These are phyloP conservation scores for Paratrypauchen microcephalus DNA, from an alignment of 2,797 vertebrate species.

Conservation along the genomic window DNA sequence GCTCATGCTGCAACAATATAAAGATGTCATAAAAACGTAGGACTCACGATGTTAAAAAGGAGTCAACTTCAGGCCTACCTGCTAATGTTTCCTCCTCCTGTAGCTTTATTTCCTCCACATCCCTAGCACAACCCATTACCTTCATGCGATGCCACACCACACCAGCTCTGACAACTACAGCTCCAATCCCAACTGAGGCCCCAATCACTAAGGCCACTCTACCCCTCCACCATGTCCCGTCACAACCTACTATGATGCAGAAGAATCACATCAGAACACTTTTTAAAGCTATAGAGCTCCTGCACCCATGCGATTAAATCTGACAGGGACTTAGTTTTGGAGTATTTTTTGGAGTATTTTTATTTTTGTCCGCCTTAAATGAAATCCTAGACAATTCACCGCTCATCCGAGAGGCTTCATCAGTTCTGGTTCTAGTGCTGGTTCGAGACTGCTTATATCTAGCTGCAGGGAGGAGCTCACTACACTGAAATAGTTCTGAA, in stretches of 20 bases:
- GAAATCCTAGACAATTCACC: no score
- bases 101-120: conserved; percentile 83
- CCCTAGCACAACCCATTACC: conserved; percentile 85
- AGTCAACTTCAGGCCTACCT: conserved; percentile 66
- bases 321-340: no score
- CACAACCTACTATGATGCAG: not conserved
- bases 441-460: no score
- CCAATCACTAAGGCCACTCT: conserved; percentile 86
- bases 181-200: conserved; percentile 85
- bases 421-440: no score
- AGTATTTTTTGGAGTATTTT: no score
- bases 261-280: not conserved
- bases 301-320: no score
- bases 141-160: conserved; percentile 82
- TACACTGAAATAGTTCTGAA: no score
- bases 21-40: not conserved
- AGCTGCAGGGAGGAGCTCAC: no score
- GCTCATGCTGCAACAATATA: conserved; percentile 74
- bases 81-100: no score
- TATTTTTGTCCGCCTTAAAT: no score
- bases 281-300: no score
- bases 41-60: not conserved
- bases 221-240: conserved; percentile 79
- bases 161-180: conserved; percentile 80
- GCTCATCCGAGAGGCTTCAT: no score